phyloP scores from a whole-genome alignment of 2,113 vertebrate species.

The Psittacara wagleri region DNA sequence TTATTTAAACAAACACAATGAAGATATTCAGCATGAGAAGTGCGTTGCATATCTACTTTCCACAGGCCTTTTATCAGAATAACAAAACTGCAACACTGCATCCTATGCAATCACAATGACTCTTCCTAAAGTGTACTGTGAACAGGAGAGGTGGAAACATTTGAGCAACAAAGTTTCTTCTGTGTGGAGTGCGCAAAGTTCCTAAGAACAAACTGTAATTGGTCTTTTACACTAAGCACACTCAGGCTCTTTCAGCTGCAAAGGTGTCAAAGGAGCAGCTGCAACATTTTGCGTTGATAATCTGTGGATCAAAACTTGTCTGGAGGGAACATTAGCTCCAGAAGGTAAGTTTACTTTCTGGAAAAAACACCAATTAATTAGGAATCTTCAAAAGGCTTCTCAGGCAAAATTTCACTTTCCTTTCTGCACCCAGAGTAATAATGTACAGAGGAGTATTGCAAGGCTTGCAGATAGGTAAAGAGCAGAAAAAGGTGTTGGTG shows the following conservation, averaged over 20 bases:
- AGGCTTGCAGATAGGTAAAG: neutral
- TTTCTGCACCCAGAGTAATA: neutral
- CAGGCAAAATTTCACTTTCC: neutral
- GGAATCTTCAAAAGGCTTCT: neutral
- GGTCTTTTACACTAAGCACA: neutral
- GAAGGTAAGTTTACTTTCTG: neutral
- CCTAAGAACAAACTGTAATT: neutral
- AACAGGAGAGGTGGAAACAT: neutral
- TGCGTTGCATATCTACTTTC: neutral
- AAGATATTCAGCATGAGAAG: neutral
- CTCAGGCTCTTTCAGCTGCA: neutral
- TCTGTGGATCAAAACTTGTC: neutral
- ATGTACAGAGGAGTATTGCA: neutral
- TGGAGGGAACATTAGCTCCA: neutral
- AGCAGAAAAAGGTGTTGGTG: neutral
- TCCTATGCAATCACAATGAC: neutral
- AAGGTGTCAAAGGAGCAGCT: neutral
- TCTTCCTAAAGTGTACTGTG: neutral
- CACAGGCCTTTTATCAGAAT: neutral
- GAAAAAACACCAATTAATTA: neutral
- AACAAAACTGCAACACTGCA: neutral
- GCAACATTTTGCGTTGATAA: neutral
- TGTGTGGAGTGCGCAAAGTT: neutral
- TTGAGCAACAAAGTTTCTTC: neutral
- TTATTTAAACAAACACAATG: neutral